Evolutionary conservation across 2,888 invertebrate genomes (phyloP), one percentile per base, ranked within the genome.

Genomic region (Hybos culiciformis): DNA sequence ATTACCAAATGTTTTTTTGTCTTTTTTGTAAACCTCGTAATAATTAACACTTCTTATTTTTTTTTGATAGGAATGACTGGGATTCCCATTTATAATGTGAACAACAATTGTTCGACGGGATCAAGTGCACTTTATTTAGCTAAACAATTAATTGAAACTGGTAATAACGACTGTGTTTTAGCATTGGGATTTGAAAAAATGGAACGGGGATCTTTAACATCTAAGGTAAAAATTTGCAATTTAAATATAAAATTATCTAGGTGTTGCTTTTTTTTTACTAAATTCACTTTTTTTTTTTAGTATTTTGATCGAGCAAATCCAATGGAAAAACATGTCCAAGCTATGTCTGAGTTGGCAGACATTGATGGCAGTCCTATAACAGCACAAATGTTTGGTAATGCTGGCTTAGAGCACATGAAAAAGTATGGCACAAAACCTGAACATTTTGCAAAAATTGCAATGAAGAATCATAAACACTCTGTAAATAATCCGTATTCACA

Each of bases 141-240:
- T 0, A 92, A 92, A 61, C 92, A 96, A 65, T 74, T 94, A 17
- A 71, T 98, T n/a, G 85, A 91, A 67, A 80, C 84, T 48, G 93
- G 91, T 11, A 72, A 79, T 55, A 78, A 81, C 14, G 85, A 94
- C 54, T 87, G 96, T 58, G 82, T 87, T 0, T 68, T 98, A 44
- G 96, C 94, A 2, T 68, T 96, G 23, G 98, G 98, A 5, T 98
- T 98, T 64, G 98, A 98, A 61, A 97, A 96, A 68, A 98, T 98
- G 98, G 82, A 93, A 52, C 75, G 79, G 12, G 97, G 97, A 1
- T 92, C 96, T 1, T 70, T 98, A 11, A 69, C 76, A 12, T 67
- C 77, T 0, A 82, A 80, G 66, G 85, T 80, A 48, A 12, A 6
- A 21, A 21, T 36, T 36, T 20, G 4, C 15, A 12, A 20, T 12